Evolutionary conservation across 2,113 vertebrate genomes (phyloP), one percentile per base, ranked within the genome.

Genomic region (Benitochromis conjunctus): DNA sequence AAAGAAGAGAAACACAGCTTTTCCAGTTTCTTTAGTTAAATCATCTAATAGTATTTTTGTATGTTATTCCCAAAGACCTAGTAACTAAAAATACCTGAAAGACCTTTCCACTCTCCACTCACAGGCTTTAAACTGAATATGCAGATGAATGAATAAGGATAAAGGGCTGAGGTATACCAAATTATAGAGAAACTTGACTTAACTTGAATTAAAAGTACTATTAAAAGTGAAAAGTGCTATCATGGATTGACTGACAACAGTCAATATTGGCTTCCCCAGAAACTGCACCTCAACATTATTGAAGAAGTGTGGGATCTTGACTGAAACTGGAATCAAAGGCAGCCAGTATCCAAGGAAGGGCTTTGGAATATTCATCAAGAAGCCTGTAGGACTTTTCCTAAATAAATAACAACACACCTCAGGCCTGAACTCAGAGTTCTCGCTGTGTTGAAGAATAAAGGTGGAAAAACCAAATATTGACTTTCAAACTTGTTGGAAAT

Each of bases 171-270:
- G 5, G 0, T 71, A 46, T 18, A 24, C 64, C 9, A 71, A 24
- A 10, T 46, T 71, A 5, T 24, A 6, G 8, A 10, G 26, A 43
- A 46, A 71, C 13, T 0, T 24, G n/a, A 69, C n/a, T n/a, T n/a
- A n/a, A n/a, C n/a, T n/a, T n/a, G n/a, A n/a, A 66, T 66, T 66
- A 41, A 46, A 74, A 18, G 14, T 9, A 71, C 60, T 36, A 64
- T 36, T 62, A 62, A 62, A 12, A 36, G 31, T 64, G 16, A 71
- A 18, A 46, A 18, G 12, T 46, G 6, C 21, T 26, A 24, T 10
- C 38, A 64, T 64, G 3, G 13, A 46, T 71, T 18, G 60, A 48
- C 29, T 46, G 21, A 29, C 66, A 74, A 3, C 14, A 29, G 14
- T 26, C 26, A 26, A 43, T 18, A 26, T 46, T 26, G 41, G 0